Evolutionary conservation across 2,888 invertebrate genomes (phyloP).

Genomic region (Eubasilissa splendida): DNA sequence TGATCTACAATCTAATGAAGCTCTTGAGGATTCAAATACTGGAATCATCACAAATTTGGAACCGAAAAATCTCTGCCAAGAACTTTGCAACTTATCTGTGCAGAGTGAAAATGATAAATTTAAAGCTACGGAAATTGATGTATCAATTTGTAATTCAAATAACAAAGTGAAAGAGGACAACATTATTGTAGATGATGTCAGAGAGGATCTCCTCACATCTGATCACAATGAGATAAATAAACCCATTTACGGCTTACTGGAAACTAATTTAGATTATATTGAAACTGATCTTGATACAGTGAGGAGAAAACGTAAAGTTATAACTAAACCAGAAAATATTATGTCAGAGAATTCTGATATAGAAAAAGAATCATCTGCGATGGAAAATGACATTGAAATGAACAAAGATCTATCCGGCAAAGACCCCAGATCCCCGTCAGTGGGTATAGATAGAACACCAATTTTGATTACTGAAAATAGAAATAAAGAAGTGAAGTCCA

Average conservation of each 20-base stretch:
- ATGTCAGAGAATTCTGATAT: not conserved
- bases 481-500: not conserved
- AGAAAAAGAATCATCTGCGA: not conserved
- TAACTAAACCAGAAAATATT: slow-evolving; percentile 8
- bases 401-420: slow-evolving; percentile 60
- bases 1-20: slow-evolving; percentile 22
- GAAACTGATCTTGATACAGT: slow-evolving; percentile 67
- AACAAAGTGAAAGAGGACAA: not conserved
- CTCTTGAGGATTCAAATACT: slow-evolving; percentile 16
- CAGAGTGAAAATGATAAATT: slow-evolving; percentile 62
- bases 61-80: slow-evolving; percentile 63
- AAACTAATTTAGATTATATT: slow-evolving; percentile 76
- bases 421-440: slow-evolving; percentile 71
- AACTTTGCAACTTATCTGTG: slow-evolving; percentile 41
- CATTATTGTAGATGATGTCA: too few species aligned
- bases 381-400: slow-evolving; percentile 13
- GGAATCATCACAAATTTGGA: slow-evolving; percentile 16
- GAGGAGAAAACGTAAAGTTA: slow-evolving; percentile 54
- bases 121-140: not conserved
- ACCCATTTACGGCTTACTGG: slow-evolving; percentile 70
- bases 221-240: slow-evolving; percentile 61
- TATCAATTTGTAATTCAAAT: not conserved
- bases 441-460: slow-evolving; percentile 70
- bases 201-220: not conserved
- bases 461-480: slow-evolving; percentile 63